Percentiles rank a stretch among this genome's conserved stretches.
Conservation (phyloP, 2,888 invertebrate genomes). For the Synergus laeviventris region DNA sequence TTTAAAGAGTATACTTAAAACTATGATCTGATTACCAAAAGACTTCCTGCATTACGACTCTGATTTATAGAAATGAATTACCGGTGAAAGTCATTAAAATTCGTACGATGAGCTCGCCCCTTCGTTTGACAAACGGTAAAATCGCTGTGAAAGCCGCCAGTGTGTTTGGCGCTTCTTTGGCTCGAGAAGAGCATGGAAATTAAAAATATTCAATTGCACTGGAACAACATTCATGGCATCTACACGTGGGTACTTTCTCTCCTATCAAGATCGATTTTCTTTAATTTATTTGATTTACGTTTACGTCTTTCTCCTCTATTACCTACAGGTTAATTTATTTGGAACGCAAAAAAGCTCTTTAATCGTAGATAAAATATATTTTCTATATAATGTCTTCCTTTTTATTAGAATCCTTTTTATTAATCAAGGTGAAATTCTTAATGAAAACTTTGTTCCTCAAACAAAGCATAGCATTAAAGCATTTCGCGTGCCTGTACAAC, state of each 20-base stretch:
- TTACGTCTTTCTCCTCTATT: conserved; percentile 4
- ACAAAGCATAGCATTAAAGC: too few species aligned
- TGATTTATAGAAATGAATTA: conserved; percentile 6
- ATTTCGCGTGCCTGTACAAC: too few species aligned
- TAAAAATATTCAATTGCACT: conserved; percentile 22
- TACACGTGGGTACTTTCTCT: conserved; percentile 14
- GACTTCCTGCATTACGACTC: conserved; percentile 14
- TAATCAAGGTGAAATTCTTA: too few species aligned
- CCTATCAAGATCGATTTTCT: conserved; percentile 28
- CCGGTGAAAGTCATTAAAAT: conserved; percentile 53
- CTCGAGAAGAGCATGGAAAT: conserved; percentile 6
- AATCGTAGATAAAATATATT: too few species aligned
- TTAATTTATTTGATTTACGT: conserved; percentile 24
- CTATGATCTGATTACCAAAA: conserved; percentile 12
- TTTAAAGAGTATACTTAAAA: too few species aligned
- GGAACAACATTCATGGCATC: background rate
- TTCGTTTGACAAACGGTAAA: conserved; percentile 53
- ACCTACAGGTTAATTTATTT: conserved; percentile 3
- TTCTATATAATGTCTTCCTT: too few species aligned
- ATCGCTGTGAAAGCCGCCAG: conserved; percentile 6
- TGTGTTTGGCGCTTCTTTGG: conserved; percentile 2
- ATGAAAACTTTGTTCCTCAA: too few species aligned
- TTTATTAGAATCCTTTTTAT: too few species aligned
- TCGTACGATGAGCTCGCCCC: conserved; percentile 50
- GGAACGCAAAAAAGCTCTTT: background rate